These are phyloP conservation scores for Chiloscyllium plagiosum DNA, from an alignment of 2,113 vertebrate genomes.

Conservation along the genomic window DNA sequence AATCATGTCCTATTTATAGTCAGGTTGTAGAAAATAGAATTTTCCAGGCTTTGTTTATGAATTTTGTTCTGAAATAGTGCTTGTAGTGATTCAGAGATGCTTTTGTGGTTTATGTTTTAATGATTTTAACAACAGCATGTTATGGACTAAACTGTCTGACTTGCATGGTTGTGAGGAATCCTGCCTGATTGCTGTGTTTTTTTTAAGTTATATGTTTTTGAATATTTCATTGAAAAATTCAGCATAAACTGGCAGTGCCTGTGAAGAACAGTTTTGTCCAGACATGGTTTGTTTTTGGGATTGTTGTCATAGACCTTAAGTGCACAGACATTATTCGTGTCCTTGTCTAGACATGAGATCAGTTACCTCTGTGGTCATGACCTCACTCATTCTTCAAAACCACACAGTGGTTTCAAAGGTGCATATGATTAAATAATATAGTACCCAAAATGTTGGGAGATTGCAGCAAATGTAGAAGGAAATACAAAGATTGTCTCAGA, in stretches of 20 bases:
- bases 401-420: not conserved
- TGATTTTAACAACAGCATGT: not conserved
- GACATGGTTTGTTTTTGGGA: not conserved
- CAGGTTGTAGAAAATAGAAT: constrained; percentile 1
- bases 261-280: constrained; percentile 6
- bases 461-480: not conserved
- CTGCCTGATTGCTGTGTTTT: not conserved
- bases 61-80: constrained; percentile 19
- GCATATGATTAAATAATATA: not conserved
- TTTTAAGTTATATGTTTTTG: not conserved
- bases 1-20: not conserved
- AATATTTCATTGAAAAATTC: not conserved
- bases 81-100: constrained; percentile 8
- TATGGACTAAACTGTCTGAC: not conserved
- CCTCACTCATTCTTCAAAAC: constrained; percentile 17
- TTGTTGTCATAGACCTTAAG: constrained; percentile 10
- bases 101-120: not conserved
- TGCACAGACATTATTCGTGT: constrained; percentile 13
- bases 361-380: constrained; percentile 18
- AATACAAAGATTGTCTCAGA: not conserved
- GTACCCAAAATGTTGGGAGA: not conserved
- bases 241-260: not conserved
- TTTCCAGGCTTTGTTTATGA: constrained; percentile 10
- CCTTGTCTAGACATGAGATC: constrained; percentile 28
- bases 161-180: not conserved